phyloP scores from a whole-genome alignment of 92 coral and sea anemone genomes.

The Chrysogorgia sp. region DNA sequence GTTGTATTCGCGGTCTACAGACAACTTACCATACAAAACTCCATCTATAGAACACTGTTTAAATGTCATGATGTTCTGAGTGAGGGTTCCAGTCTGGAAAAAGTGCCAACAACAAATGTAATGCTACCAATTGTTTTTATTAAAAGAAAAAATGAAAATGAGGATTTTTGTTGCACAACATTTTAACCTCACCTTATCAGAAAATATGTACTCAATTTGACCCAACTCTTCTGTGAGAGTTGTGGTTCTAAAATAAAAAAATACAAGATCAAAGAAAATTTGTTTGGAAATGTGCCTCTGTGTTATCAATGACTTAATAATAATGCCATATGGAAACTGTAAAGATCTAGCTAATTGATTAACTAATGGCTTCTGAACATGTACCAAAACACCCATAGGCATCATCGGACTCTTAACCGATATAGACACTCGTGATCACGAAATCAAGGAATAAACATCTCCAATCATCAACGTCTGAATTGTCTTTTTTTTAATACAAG shows the following conservation, averaged over 20 bases:
- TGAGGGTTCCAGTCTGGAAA: conserved; percentile 91
- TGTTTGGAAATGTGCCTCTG: too few species aligned
- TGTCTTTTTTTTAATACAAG: too few species aligned
- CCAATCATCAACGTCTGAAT: too few species aligned
- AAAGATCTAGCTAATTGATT: too few species aligned
- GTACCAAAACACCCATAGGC: too few species aligned
- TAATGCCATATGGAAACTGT: too few species aligned
- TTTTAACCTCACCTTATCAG: conserved; percentile 86
- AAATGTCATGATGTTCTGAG: conserved; percentile 98
- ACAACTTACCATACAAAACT: conserved; percentile 75
- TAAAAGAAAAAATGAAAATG: background rate
- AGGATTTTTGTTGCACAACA: too few species aligned
- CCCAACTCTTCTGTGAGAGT: conserved; percentile 97
- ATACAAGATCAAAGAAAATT: background rate
- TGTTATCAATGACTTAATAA: too few species aligned
- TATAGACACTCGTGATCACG: too few species aligned
- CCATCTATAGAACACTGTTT: conserved; percentile 94
- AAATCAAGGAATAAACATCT: too few species aligned
- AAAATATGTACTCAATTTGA: conserved; percentile 90
- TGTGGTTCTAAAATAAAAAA: conserved; percentile 73
- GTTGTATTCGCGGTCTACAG: background rate
- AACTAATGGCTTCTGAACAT: too few species aligned
- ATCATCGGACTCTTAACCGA: too few species aligned
- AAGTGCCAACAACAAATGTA: background rate
- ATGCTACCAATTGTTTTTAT: background rate